Percentiles rank a stretch among this genome's conserved stretches.
Evolutionary conservation across 2,797 vertebrate species (phyloP).

Genomic region (Glyptemys insculpta): DNA sequence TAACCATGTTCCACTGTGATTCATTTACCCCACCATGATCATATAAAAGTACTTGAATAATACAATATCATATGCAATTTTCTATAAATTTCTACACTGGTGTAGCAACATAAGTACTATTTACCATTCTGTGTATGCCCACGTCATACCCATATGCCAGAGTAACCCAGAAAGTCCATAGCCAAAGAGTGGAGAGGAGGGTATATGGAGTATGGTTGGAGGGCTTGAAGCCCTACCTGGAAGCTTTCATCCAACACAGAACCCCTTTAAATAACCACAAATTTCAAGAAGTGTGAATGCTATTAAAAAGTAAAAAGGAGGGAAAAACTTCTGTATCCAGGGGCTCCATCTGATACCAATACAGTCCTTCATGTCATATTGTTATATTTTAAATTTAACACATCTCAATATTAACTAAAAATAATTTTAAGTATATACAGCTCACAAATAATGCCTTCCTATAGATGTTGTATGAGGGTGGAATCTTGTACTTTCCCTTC

Average conservation of each 20-base stretch:
- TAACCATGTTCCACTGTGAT: neutral
- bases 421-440: neutral
- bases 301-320: neutral
- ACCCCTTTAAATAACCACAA: neutral
- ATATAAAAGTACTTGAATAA: neutral
- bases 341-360: neutral
- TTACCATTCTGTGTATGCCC: neutral
- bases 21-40: neutral
- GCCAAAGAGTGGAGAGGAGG: neutral
- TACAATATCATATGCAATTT: neutral
- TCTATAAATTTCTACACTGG: neutral
- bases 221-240: neutral
- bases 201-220: neutral
- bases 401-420: neutral
- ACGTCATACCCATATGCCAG: neutral
- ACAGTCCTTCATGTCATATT: neutral
- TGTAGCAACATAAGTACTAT: neutral
- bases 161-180: neutral
- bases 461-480: neutral
- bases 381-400: neutral
- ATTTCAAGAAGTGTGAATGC: neutral
- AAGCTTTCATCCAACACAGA: neutral
- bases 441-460: neutral
- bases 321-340: neutral
- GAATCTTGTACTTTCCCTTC: neutral